phyloP scores from a whole-genome alignment of 1,140 invertebrate species.

The Drosophila jambulina region DNA sequence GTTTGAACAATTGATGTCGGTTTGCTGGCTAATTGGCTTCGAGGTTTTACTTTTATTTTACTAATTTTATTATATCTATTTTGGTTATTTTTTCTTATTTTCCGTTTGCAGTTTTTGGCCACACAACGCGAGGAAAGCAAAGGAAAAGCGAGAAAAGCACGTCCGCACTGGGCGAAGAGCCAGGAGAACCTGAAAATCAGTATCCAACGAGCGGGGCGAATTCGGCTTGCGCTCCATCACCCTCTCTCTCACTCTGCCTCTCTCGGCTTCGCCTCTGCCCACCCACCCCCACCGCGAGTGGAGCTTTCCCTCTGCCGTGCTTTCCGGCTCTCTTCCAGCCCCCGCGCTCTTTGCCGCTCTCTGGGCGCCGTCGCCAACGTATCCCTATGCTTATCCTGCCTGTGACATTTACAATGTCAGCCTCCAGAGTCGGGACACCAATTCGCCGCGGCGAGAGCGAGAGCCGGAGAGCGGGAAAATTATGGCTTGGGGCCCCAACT shows the following conservation, averaged over 20 bases:
- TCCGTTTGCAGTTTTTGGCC: constrained; percentile 53
- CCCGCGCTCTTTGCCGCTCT: constrained; percentile 26
- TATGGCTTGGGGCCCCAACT: constrained; percentile 15
- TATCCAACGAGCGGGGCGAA: constrained; percentile 57
- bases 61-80: background rate
- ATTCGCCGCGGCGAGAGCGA: constrained; percentile 32
- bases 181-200: constrained; percentile 81
- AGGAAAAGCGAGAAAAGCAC: constrained; percentile 62
- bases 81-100: constrained; percentile 11
- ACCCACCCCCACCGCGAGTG: background rate
- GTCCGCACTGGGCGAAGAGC: constrained; percentile 77
- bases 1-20: constrained; percentile 43
- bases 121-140: constrained; percentile 12
- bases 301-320: constrained; percentile 8
- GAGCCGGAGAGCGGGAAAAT: constrained; percentile 2
- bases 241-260: constrained; percentile 6
- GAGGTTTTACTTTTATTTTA: constrained; percentile 5
- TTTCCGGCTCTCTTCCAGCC: constrained; percentile 18
- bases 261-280: background rate
- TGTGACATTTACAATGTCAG: constrained; percentile 77
- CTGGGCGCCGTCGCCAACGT: constrained; percentile 56
- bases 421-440: constrained; percentile 21
- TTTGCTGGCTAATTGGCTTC: constrained; percentile 41
- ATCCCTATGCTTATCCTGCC: constrained; percentile 29
- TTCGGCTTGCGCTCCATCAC: constrained; percentile 3